Conservation (phyloP, 23 tunicate genomes). For the Botrylloides violaceus region DNA sequence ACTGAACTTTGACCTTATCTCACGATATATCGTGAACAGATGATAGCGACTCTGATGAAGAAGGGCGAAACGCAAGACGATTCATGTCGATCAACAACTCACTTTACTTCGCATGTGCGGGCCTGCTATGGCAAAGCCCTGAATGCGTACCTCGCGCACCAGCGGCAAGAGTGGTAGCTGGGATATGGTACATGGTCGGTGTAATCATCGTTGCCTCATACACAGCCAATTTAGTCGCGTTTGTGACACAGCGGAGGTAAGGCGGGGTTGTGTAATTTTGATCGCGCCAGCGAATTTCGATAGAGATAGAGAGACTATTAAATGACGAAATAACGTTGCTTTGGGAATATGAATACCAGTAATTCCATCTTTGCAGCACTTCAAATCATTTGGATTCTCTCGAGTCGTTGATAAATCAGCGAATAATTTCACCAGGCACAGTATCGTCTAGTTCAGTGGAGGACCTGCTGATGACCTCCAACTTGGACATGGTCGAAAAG, state of each 20-base stretch:
- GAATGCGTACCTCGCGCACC: constrained; percentile 86
- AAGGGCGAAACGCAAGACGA: constrained; percentile 38
- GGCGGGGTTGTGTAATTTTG: too few relatives aligned
- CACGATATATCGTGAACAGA: not conserved
- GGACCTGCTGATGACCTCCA: constrained; percentile 32
- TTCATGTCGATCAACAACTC: constrained; percentile 85
- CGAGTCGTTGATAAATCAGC: constrained; percentile 36
- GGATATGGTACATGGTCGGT: constrained; percentile 89
- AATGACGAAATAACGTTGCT: too few relatives aligned
- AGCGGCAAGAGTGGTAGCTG: constrained; percentile 59
- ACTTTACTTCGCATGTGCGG: constrained; percentile 84
- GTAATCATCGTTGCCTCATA: constrained; percentile 75
- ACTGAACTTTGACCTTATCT: too few relatives aligned
- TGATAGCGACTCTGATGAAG: constrained; percentile 7
- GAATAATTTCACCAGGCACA: constrained; percentile 36
- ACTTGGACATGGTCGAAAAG: constrained; percentile 43
- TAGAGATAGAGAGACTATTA: too few relatives aligned
- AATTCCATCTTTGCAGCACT: constrained; percentile 16
- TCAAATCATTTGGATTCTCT: constrained; percentile 13
- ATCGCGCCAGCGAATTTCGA: too few relatives aligned
- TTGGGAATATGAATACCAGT: too few relatives aligned
- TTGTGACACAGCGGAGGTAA: constrained; percentile 47
- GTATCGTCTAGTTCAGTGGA: constrained; percentile 31
- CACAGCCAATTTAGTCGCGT: constrained; percentile 82
- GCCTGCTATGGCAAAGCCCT: constrained; percentile 84